phyloP scores from a whole-genome alignment of 2,113 vertebrate genomes.

The Megaleporinus macrocephalus region DNA sequence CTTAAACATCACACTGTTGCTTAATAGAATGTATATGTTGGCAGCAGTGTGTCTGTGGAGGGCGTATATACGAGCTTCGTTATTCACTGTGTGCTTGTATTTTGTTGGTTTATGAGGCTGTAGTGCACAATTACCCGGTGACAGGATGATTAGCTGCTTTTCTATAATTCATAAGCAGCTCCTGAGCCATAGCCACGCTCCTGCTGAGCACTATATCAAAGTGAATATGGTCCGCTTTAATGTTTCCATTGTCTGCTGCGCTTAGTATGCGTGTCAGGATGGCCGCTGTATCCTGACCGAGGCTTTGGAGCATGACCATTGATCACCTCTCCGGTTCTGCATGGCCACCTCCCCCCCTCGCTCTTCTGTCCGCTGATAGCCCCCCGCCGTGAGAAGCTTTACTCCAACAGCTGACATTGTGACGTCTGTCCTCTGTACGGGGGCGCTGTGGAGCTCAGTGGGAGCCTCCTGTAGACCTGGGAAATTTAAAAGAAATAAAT shows the following conservation, averaged over 20 bases:
- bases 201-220: conserved; percentile 11
- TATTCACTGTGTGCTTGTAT: conserved; percentile 10
- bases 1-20: not conserved
- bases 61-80: not conserved
- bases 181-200: not conserved
- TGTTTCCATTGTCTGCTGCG: conserved; percentile 18
- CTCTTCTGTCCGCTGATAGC: conserved; percentile 47
- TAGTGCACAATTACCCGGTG: not conserved
- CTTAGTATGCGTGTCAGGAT: conserved; percentile 47
- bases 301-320: conserved; percentile 46
- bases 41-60: not conserved
- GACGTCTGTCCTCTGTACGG: not conserved
- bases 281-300: conserved; percentile 24
- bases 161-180: conserved; percentile 9
- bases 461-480: too few relatives aligned
- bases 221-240: conserved; percentile 22
- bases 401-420: not conserved
- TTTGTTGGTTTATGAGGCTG: conserved; percentile 15
- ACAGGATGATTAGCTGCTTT: conserved; percentile 20
- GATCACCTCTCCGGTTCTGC: conserved; percentile 57
- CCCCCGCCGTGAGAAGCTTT: conserved; percentile 29
- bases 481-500: too few relatives aligned
- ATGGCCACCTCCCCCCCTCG: conserved; percentile 47
- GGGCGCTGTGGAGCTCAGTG: too few relatives aligned
- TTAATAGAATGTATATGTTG: not conserved